Percentiles rank a stretch among this genome's conserved stretches.
Evolutionary conservation across 2,113 vertebrate genomes (phyloP).

Genomic region (Phrynosoma platyrhinos): DNA sequence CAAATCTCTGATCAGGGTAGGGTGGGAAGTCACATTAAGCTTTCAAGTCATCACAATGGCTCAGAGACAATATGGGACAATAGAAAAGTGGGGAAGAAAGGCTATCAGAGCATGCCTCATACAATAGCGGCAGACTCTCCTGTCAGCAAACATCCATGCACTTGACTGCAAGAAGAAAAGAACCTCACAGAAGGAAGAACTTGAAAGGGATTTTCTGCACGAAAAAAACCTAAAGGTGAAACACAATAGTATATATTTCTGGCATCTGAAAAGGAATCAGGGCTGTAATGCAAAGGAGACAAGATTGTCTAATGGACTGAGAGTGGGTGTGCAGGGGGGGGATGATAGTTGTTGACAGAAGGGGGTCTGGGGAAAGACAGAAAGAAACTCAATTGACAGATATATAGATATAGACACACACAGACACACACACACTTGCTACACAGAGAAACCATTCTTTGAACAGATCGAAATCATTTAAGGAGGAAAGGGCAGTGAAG

Average conservation of each 20-base stretch:
- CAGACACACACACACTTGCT: constrained; percentile 43
- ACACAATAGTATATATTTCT: constrained; percentile 82
- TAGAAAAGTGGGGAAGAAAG: constrained; percentile 37
- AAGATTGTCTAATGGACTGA: constrained; percentile 69
- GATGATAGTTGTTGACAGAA: neutral
- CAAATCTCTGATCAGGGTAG: constrained; percentile 25
- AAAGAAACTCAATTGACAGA: constrained; percentile 76
- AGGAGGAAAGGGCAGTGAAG: constrained; percentile 23
- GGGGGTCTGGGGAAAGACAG: constrained; percentile 43
- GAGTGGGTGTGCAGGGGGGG: constrained; percentile 26
- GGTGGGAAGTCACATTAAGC: constrained; percentile 32
- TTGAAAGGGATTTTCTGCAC: constrained; percentile 79
- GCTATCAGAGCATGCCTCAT: constrained; percentile 67
- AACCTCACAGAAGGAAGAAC: constrained; percentile 77
- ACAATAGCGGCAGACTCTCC: constrained; percentile 79
- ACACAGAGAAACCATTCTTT: constrained; percentile 54
- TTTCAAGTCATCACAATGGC: constrained; percentile 53
- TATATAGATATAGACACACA: constrained; percentile 47
- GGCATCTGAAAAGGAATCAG: constrained; percentile 76
- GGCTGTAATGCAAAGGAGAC: constrained; percentile 75
- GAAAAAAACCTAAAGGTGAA: constrained; percentile 79
- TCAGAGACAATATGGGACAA: constrained; percentile 66
- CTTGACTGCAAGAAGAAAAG: constrained; percentile 80
- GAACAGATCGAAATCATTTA: constrained; percentile 61
- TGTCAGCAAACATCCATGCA: constrained; percentile 77